Percentiles rank a stretch among this genome's conserved stretches.
phyloP scores from a whole-genome alignment of 1,140 invertebrate species.

The Cecropterus lyciades region DNA sequence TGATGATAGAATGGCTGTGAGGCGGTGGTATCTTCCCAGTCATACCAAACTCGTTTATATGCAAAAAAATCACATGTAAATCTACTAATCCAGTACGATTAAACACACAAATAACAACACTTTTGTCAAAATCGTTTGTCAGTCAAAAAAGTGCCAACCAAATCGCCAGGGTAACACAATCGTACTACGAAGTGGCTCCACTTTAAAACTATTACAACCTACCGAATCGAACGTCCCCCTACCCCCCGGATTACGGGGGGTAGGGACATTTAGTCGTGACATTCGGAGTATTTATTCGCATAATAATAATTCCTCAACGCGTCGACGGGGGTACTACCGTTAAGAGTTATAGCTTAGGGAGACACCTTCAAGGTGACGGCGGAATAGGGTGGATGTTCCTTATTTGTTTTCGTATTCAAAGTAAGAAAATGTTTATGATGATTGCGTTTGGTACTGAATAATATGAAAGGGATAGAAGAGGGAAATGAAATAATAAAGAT shows the following conservation, averaged over 20 bases:
- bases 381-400: slow-evolving; percentile 42
- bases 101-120: no score
- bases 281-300: slow-evolving; percentile 86
- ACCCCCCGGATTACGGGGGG: slow-evolving; percentile 58
- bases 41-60: no score
- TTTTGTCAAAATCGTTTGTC: no score
- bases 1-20: no score
- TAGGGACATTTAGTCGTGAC: slow-evolving; percentile 84
- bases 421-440: slow-evolving; percentile 14
- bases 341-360: slow-evolving; percentile 83
- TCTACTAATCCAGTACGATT: no score
- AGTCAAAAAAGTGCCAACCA: no score
- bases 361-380: slow-evolving; percentile 70
- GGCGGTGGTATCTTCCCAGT: no score
- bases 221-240: slow-evolving; percentile 56
- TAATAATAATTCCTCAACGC: slow-evolving; percentile 85
- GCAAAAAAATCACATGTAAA: no score
- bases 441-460: slow-evolving; percentile 11
- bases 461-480: background rate
- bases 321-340: slow-evolving; percentile 71
- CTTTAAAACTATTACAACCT: slow-evolving; percentile 58
- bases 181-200: slow-evolving; percentile 32
- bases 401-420: slow-evolving; percentile 3
- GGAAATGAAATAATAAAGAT: background rate
- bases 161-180: no score